These are phyloP conservation scores for Tragelaphus buxtoni DNA, from an alignment of 2,113 vertebrate genomes.

Conservation along the genomic window DNA sequence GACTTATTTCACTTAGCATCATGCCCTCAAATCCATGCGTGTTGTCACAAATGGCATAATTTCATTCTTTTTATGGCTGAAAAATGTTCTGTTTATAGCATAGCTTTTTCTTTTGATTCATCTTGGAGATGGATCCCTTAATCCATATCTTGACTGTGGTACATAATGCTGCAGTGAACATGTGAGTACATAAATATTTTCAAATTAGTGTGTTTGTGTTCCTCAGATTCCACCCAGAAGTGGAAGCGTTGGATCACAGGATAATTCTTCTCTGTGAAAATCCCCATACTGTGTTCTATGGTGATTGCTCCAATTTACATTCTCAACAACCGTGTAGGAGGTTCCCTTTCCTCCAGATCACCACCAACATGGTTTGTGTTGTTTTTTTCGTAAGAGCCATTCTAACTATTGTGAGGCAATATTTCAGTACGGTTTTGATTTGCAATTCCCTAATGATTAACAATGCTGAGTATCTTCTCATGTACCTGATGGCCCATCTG, in stretches of 20 bases:
- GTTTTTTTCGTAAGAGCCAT: neutral
- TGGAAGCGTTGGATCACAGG: neutral
- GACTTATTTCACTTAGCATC: neutral
- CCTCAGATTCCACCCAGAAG: neutral
- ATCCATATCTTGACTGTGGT: neutral
- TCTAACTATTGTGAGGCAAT: neutral
- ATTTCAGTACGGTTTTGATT: neutral
- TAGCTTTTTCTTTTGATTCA: neutral
- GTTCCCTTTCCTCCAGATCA: neutral
- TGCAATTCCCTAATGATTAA: neutral
- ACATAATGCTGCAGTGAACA: neutral
- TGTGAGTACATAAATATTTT: neutral
- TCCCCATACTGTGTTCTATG: neutral
- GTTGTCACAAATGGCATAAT: neutral
- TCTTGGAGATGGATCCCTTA: neutral
- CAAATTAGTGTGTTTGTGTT: neutral
- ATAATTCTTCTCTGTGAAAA: neutral
- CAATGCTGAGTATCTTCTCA: neutral
- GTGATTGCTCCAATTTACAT: too few species aligned
- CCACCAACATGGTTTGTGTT: neutral
- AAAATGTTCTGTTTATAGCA: neutral
- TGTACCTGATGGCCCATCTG: neutral
- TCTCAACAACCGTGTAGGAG: too few species aligned
- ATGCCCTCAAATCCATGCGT: neutral
- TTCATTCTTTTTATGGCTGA: neutral